Base-by-base conservation (phyloP, 2,113 vertebrate species). In the Ovis canadensis region DNA sequence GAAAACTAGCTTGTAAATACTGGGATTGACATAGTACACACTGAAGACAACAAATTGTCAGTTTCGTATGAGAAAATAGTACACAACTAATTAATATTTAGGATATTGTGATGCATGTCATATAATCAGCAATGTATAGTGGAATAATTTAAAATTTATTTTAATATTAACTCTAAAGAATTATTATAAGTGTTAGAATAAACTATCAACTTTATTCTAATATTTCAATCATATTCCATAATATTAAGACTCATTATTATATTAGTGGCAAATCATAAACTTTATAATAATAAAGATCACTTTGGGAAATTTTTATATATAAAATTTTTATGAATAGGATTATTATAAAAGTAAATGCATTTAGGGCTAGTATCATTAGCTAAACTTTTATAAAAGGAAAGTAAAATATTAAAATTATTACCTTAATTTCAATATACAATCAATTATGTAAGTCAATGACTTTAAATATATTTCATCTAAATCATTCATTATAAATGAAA, bases 31-130 rank as follows among this genome's bases (percentile, higher is more conserved):
- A 96, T 3, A 62, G 45, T 40, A 77, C 21, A 93, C 62, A 94
- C n/a, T 36, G n/a, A 93, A 94, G 74, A 97, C 31, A 82, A 60
- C 48, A 86, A 93, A 94, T 33, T 94, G 82, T 97, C 67, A 93
- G 59, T 10, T 89, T 92, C 48, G 71, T 17, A 57, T 45, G 8
- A 91, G 40, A 48, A 89, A 91, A 93, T 21, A 59, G 25, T 83
- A 94, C 88, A 62, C 62, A 80, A 55, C 60, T 81, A 89, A 48
- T 64, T 93, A 55, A 59, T 85, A 94, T 92, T 82, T 91, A 91
- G 36, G 54, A 25, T 64, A 14, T 96, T 95, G 19, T 83, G 33
- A 71, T 71, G n/a, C 31, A 80, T 50, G 80, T 54, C 16, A 88
- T 94, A 77, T 10, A 95, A 71, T 33, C 40, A 16, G 3, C n/a